A percentile compares a stretch with the other conserved stretches of the same genome.
Conservation (phyloP, 1,140 invertebrate species). For the Papilio helenus region DNA sequence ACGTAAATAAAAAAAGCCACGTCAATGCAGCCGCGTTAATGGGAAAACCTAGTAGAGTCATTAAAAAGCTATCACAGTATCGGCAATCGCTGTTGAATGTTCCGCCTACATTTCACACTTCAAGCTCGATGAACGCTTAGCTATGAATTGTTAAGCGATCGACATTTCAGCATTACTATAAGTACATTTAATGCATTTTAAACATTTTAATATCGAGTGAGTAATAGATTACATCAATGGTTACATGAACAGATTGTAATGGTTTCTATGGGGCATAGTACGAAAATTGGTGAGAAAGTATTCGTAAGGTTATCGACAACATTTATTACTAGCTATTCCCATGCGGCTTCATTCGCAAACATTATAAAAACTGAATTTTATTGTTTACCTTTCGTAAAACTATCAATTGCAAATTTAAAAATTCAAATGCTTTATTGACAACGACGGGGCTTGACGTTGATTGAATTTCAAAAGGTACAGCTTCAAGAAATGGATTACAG, state of each 20-base stretch:
- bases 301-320: no score
- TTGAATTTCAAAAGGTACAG: neutral
- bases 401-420: no score
- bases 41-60: conserved; percentile 16
- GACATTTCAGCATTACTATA: conserved; percentile 1
- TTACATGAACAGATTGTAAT: neutral
- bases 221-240: neutral
- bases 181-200: neutral
- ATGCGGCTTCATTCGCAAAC: no score
- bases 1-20: conserved; percentile 15
- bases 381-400: no score
- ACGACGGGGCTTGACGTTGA: no score
- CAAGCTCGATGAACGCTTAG: conserved; percentile 4
- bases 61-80: conserved; percentile 34
- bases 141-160: conserved; percentile 23
- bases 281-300: no score
- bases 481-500: neutral
- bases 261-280: no score
- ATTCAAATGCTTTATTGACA: no score
- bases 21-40: conserved; percentile 25
- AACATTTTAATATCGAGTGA: neutral
- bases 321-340: no score
- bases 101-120: conserved; percentile 36
- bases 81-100: conserved; percentile 18
- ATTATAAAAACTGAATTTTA: no score